These are phyloP conservation scores for Heterotilapia buettikoferi DNA, from an alignment of 2,113 vertebrate genomes.

Conservation along the genomic window DNA sequence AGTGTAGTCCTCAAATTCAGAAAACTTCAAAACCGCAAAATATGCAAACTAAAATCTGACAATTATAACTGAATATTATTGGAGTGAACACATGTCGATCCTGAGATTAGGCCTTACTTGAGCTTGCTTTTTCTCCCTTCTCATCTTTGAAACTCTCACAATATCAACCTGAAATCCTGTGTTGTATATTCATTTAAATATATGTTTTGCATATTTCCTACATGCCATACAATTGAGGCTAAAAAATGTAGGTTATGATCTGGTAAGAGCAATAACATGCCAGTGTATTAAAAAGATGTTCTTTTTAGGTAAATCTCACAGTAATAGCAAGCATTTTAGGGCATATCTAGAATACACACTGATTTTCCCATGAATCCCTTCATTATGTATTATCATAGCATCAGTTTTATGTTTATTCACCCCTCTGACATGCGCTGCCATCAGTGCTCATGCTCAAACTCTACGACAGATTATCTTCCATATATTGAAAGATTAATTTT, in stretches of 20 bases:
- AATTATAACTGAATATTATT: not conserved
- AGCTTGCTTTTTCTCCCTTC: not conserved
- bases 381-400: not conserved
- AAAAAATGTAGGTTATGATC: slow-evolving; percentile 1
- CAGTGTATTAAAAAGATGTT: not conserved
- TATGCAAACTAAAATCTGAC: not conserved
- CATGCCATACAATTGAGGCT: not conserved
- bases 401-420: not conserved
- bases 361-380: slow-evolving; percentile 20
- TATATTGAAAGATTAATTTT: slow-evolving; percentile 6
- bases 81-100: not conserved
- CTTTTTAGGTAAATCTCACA: not conserved
- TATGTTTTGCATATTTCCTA: not conserved
- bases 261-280: not conserved
- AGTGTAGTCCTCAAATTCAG: not conserved
- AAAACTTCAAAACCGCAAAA: not conserved
- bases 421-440: not conserved
- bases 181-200: not conserved
- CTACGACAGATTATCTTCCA: slow-evolving; percentile 20
- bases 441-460: slow-evolving; percentile 16
- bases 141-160: not conserved
- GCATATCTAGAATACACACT: not conserved
- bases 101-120: not conserved
- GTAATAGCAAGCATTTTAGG: not conserved
- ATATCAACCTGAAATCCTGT: not conserved